Evolutionary conservation across 2,797 vertebrate genomes (phyloP).

Genomic region (Capromys pilorides): DNA sequence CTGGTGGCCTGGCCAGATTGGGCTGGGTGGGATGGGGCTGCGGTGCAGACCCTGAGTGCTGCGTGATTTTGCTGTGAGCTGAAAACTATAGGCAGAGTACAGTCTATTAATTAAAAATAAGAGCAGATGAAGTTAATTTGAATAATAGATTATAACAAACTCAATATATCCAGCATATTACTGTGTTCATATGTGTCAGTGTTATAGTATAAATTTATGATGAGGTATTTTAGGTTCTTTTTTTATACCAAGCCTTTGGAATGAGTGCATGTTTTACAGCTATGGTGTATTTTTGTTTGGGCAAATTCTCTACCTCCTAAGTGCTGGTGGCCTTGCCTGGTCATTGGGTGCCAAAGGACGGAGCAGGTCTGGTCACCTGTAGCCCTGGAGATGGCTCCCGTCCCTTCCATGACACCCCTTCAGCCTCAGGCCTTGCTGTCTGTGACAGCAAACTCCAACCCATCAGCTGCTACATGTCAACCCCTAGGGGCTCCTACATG

Average conservation of each 20-base stretch:
- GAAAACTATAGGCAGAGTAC: background rate
- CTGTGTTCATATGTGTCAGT: background rate
- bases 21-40: background rate
- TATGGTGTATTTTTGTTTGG: rapidly evolving
- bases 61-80: background rate
- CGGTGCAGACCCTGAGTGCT: background rate
- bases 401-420: too few species aligned
- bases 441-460: background rate
- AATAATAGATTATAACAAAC: background rate
- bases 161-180: background rate
- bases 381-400: background rate
- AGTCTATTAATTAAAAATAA: background rate
- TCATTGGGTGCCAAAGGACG: rapidly evolving
- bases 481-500: background rate
- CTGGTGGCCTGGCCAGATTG: background rate
- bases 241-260: background rate
- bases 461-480: rapidly evolving
- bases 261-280: rapidly evolving
- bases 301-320: rapidly evolving
- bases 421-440: background rate
- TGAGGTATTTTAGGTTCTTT: background rate
- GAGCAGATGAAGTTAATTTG: constrained; percentile 30
- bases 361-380: background rate
- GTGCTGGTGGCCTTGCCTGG: rapidly evolving
- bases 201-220: background rate